These are phyloP conservation scores for Eolophus roseicapilla DNA, from an alignment of 2,113 vertebrate species.

Conservation along the genomic window DNA sequence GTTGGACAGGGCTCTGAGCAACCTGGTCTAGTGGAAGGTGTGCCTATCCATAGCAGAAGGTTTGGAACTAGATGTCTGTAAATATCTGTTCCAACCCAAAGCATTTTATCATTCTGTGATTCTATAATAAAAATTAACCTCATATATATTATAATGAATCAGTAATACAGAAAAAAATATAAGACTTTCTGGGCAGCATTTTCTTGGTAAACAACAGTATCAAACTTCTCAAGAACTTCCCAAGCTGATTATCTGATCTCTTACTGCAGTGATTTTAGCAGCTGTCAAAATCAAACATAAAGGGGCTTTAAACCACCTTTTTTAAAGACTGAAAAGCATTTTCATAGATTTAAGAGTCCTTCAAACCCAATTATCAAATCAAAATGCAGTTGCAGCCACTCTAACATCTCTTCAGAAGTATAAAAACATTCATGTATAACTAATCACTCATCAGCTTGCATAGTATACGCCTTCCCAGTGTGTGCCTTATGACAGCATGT, in stretches of 20 bases:
- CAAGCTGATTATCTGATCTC: not conserved
- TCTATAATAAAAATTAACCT: too few species aligned
- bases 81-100: not conserved
- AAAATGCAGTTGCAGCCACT: constrained; percentile 27
- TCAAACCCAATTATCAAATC: constrained; percentile 47
- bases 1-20: not conserved
- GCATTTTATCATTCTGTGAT: not conserved
- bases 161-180: not conserved
- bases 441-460: not conserved
- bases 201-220: not conserved
- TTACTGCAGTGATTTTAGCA: not conserved
- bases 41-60: not conserved
- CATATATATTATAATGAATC: not conserved
- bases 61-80: not conserved
- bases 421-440: constrained; percentile 23
- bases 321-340: constrained; percentile 19
- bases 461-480: not conserved
- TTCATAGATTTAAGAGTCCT: constrained; percentile 43
- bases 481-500: not conserved
- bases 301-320: constrained; percentile 22
- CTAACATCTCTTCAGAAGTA: constrained; percentile 1
- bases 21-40: rapidly evolving
- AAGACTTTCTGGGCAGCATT: not conserved
- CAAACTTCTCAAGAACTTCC: not conserved
- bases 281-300: constrained; percentile 43